Percentiles rank a stretch among this genome's conserved stretches.
Conservation (phyloP, 2,888 invertebrate species). For the Pandemis heparana region DNA sequence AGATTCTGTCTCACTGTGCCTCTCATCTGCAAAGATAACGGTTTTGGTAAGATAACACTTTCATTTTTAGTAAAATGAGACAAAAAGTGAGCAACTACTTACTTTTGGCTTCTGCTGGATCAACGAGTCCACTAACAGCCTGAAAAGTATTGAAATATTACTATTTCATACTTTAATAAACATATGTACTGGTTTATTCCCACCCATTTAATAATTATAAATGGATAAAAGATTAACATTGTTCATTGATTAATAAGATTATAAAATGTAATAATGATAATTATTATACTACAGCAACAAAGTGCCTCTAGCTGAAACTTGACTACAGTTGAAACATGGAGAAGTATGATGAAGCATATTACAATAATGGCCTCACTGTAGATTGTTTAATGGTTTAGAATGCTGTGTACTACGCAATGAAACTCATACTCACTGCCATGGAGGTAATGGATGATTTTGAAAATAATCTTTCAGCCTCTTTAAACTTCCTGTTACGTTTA, state of each 20-base stretch:
- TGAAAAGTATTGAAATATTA: slow-evolving; percentile 56
- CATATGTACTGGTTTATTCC: background rate
- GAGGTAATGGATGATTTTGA: slow-evolving; percentile 99
- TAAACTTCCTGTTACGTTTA: slow-evolving; percentile 98
- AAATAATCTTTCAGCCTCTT: slow-evolving; percentile 98
- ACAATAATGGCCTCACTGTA: too few species aligned
- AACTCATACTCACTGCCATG: slow-evolving; percentile 90
- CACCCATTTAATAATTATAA: background rate
- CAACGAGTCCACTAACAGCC: slow-evolving; percentile 93
- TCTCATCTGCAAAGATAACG: slow-evolving; percentile 87
- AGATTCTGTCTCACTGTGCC: slow-evolving; percentile 95
- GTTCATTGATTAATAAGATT: too few species aligned
- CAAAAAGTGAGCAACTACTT: slow-evolving; percentile 69
- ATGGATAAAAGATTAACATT: too few species aligned
- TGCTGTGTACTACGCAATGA: background rate
- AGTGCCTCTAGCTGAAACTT: too few species aligned
- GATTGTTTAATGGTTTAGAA: too few species aligned
- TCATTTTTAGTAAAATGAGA: background rate
- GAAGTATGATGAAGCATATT: too few species aligned
- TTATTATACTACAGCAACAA: too few species aligned
- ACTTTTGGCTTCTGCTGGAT: slow-evolving; percentile 92
- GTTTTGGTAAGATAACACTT: background rate
- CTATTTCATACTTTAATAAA: background rate
- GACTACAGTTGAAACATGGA: too few species aligned
- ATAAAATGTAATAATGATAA: too few species aligned